phyloP scores from a whole-genome alignment of 1,140 invertebrate genomes.

The Akabosia matsudoensis region DNA sequence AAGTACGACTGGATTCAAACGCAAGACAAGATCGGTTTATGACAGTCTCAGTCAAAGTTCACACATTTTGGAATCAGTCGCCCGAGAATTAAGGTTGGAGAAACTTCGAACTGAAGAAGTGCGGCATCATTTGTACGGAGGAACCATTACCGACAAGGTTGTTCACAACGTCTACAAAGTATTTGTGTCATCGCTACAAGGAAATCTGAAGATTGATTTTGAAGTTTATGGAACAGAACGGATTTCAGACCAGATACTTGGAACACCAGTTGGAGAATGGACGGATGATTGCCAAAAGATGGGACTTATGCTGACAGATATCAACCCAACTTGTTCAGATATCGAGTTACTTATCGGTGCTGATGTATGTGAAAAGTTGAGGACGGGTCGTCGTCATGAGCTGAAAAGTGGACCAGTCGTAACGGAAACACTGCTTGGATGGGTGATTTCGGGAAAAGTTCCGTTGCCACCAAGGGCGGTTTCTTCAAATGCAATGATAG shows the following conservation, averaged over 20 bases:
- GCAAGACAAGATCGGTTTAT: neutral
- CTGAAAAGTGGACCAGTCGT: slow-evolving; percentile 48
- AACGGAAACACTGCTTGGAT: slow-evolving; percentile 50
- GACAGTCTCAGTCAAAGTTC: neutral
- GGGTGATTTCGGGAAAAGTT: slow-evolving; percentile 47
- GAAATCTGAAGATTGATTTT: neutral
- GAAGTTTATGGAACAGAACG: neutral
- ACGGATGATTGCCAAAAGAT: slow-evolving; percentile 11
- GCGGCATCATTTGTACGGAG: neutral
- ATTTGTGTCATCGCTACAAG: neutral
- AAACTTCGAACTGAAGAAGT: neutral
- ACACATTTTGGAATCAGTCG: neutral
- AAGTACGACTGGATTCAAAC: neutral
- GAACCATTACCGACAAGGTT: slow-evolving; percentile 4
- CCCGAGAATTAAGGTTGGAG: neutral
- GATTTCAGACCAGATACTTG: slow-evolving; percentile 16
- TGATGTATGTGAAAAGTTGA: neutral
- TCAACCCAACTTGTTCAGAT: neutral
- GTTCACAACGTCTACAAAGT: neutral
- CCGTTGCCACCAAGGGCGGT: neutral
- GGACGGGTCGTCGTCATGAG: slow-evolving; percentile 44
- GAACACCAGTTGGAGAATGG: slow-evolving; percentile 8
- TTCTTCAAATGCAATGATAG: neutral
- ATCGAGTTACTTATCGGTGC: slow-evolving; percentile 29
- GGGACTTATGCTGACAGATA: slow-evolving; percentile 22